These are phyloP conservation scores for Himalopsyche phryganea DNA, from an alignment of 1,140 invertebrate genomes.

Conservation along the genomic window DNA sequence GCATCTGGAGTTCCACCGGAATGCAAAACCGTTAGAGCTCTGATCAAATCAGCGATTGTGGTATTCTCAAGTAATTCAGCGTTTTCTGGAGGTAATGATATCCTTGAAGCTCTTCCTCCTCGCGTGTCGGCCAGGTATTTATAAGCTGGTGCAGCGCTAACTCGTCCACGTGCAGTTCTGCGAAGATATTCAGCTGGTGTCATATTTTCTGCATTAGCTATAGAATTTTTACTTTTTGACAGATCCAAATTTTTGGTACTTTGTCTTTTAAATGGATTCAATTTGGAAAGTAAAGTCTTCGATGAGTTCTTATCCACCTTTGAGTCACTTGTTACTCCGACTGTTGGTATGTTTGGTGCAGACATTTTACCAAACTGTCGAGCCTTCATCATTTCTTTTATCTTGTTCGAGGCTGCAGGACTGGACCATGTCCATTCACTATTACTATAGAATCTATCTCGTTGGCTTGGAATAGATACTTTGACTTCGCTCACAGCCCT, in stretches of 20 bases:
- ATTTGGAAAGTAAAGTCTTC: conserved; percentile 22
- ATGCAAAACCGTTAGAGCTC: conserved; percentile 64
- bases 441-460: conserved; percentile 43
- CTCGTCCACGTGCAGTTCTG: conserved; percentile 25
- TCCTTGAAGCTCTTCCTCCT: conserved; percentile 50
- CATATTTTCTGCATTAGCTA: conserved; percentile 12
- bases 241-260: neutral
- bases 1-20: conserved; percentile 33
- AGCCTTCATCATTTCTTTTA: conserved; percentile 52
- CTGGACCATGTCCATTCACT: conserved; percentile 68
- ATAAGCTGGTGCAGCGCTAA: conserved; percentile 37
- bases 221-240: neutral
- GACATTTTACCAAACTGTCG: conserved; percentile 36
- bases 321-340: neutral
- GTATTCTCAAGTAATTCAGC: conserved; percentile 69
- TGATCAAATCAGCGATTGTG: conserved; percentile 69
- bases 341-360: conserved; percentile 17
- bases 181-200: conserved; percentile 24
- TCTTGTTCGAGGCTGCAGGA: conserved; percentile 56
- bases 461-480: conserved; percentile 45
- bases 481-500: conserved; percentile 53
- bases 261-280: conserved; percentile 32
- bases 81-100: conserved; percentile 54
- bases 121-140: conserved; percentile 23
- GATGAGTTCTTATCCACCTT: neutral